These are phyloP conservation scores for Leptestheria dahalacensis DNA, from an alignment of 1,140 invertebrate genomes.

Conservation along the genomic window DNA sequence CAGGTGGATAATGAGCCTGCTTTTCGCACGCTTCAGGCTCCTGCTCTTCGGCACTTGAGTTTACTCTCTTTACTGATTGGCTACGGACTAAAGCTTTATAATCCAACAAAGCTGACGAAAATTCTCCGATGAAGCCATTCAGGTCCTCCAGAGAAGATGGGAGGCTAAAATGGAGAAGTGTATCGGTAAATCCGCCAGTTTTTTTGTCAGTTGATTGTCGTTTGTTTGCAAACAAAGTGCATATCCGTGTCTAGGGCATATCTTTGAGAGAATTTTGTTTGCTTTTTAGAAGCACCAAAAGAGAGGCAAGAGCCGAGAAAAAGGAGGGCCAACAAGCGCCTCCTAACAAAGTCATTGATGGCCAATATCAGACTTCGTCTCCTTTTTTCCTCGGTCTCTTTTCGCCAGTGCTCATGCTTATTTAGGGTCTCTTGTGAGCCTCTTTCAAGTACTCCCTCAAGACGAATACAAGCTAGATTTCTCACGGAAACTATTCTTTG, in stretches of 20 bases:
- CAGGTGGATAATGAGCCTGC: background rate
- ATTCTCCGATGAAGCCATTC: too few relatives aligned
- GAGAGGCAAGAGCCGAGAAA: background rate
- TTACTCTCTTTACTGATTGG: too few relatives aligned
- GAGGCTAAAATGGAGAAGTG: background rate
- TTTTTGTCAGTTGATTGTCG: background rate
- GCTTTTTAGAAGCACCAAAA: background rate
- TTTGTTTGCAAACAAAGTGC: background rate
- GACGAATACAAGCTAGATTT: background rate
- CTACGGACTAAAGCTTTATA: too few relatives aligned
- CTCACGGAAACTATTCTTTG: too few relatives aligned
- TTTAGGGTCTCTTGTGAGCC: background rate
- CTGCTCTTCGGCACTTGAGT: too few relatives aligned
- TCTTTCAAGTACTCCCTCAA: background rate
- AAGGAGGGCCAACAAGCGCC: too few relatives aligned
- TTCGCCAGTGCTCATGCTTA: background rate
- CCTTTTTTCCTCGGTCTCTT: background rate
- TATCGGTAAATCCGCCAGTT: background rate
- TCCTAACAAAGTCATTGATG: background rate
- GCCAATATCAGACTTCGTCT: background rate
- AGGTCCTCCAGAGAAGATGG: too few relatives aligned
- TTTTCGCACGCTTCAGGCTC: background rate
- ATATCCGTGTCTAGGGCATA: background rate
- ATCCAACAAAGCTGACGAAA: too few relatives aligned
- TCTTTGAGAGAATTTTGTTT: background rate